Evolutionary conservation across 2,888 invertebrate genomes (phyloP), one percentile per base, ranked within the genome.

Genomic region (Polyploca ridens): DNA sequence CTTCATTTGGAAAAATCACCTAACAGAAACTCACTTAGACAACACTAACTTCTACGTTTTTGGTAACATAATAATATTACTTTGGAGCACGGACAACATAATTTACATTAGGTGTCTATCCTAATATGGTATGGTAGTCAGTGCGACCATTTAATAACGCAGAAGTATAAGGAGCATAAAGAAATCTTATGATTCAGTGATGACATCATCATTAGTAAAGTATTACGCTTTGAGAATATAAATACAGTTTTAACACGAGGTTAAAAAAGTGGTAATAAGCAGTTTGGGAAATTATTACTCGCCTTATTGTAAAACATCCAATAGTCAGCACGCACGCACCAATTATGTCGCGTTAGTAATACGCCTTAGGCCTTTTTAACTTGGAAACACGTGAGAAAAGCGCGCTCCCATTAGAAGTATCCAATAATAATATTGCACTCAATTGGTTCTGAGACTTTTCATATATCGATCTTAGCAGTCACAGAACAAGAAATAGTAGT

Each of bases 171-270:
- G 61, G 44, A 65, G 67, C 60, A 66, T 65, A 68, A 78, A 83
- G 71, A 71, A 77, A 78, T 76, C 70, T 79, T 69, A 81, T 88
- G 88, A 89, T 81, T 89, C 87, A 88, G 74, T 74, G 76, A 81
- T 90, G 88, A 90, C 83, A 82, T 90, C 90, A 90, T 83, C 78
- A 72, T 67, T 71, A 67, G 74, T 67, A 75, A 16, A 49, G 16
- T 49, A 49, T 16, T 72, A 75, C 72, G 70, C 69, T 73, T 60
- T 71, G 66, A 70, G 68, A 74, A 79, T 72, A 73, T 64, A 70
- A 68, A 60, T 41, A 10, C 16, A 41, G 19, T 61, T 61, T 44
- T 61, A 35, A 3, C 16, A 14, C 8, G 5, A 38, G 38, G 16
- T 7, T 16, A 14, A 35, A 59, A 59, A 41, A 6, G 3, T 5